Conservation (phyloP, 2,113 vertebrate genomes). For the Oncorhynchus nerka region DNA sequence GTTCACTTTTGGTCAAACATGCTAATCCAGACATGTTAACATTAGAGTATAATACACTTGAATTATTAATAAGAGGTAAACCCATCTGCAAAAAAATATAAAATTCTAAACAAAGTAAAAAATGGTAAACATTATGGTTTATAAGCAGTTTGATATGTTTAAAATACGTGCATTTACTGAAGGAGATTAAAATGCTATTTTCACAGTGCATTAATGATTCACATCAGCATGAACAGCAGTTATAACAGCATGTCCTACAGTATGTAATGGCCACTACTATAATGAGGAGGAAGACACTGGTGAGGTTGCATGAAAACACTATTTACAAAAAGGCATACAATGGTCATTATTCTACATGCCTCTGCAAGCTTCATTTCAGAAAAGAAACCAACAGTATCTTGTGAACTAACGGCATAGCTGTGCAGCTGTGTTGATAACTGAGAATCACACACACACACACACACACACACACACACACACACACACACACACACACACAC, state of each 20-base stretch:
- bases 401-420: not conserved
- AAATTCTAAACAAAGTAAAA: not conserved
- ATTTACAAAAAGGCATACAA: conserved; percentile 13
- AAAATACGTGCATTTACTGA: not conserved
- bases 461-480: not conserved
- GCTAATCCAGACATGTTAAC: conserved; percentile 4
- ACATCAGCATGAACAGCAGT: not conserved
- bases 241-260: not conserved
- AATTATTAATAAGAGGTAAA: not conserved
- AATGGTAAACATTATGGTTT: not conserved
- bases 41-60: conserved; percentile 12
- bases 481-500: not conserved
- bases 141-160: not conserved
- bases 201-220: not conserved
- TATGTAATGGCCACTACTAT: not conserved
- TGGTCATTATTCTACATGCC: conserved; percentile 2
- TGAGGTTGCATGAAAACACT: not conserved
- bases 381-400: not conserved
- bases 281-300: conserved; percentile 25
- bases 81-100: not conserved
- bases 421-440: not conserved
- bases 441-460: not conserved
- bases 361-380: not conserved
- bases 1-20: not conserved
- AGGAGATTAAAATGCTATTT: not conserved